A percentile compares a stretch with the other conserved stretches of the same genome.
Conservation (phyloP, 2,797 vertebrate genomes). For the Pristis pectinata region DNA sequence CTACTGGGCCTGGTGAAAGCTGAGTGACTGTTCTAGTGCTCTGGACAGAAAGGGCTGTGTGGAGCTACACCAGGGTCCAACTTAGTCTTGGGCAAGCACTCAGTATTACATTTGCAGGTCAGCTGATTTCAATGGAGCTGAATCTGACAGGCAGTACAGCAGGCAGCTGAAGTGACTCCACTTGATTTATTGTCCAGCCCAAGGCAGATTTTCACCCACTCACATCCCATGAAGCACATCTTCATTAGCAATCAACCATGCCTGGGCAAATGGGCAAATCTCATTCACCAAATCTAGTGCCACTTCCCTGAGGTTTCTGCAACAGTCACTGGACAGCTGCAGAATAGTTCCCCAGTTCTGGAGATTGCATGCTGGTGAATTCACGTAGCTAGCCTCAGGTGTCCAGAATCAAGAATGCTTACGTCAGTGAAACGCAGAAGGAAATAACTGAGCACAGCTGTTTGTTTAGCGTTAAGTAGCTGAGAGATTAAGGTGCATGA, state of each 20-base stretch:
- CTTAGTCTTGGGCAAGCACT: no score
- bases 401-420: not conserved
- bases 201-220: not conserved
- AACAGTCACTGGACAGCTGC: not conserved
- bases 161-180: no score
- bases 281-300: not conserved
- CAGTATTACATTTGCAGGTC: no score
- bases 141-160: not conserved
- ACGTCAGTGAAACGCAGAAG: not conserved
- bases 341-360: not conserved
- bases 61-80: not conserved
- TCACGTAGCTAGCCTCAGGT: not conserved
- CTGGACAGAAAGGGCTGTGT: not conserved
- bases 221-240: not conserved
- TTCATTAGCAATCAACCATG: not conserved
- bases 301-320: not conserved
- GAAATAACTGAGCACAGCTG: not conserved
- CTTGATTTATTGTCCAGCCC: no score
- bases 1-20: not conserved
- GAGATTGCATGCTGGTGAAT: not conserved
- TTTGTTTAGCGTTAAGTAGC: not conserved
- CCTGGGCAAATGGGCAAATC: not conserved
- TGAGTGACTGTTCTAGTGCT: no score
- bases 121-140: not conserved
- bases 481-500: not conserved